Conservation (phyloP, 2,797 vertebrate genomes). For the Hoplostethus mediterraneus region DNA sequence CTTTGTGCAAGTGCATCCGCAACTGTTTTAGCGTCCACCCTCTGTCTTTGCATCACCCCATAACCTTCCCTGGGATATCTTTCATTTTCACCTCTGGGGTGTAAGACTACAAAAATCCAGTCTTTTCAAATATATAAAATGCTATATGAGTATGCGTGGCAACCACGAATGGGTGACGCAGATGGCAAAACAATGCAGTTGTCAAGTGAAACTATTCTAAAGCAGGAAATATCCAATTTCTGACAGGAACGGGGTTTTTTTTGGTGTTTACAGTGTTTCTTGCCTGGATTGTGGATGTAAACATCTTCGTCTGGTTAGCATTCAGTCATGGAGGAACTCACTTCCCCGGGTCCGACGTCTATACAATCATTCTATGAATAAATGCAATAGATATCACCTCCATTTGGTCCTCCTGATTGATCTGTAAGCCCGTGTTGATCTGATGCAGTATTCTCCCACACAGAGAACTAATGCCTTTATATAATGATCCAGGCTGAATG, state of each 20-base stretch:
- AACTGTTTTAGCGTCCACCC: neutral
- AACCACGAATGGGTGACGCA: neutral
- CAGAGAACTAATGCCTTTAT: constrained; percentile 2
- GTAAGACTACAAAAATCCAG: neutral
- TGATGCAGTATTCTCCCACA: constrained; percentile 38
- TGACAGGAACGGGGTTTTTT: neutral
- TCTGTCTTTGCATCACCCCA: neutral
- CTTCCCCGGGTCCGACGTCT: constrained; percentile 45
- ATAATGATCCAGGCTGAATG: constrained; percentile 9
- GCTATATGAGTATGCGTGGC: neutral
- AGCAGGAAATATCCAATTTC: neutral
- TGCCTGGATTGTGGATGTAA: constrained; percentile 11
- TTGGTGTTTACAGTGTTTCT: constrained; percentile 1
- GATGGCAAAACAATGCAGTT: neutral
- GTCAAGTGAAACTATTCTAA: neutral
- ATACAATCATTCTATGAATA: constrained; percentile 66
- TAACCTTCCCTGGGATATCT: neutral
- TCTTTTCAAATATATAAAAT: neutral
- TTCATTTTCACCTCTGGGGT: neutral
- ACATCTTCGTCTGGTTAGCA: constrained; percentile 44
- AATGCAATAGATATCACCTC: constrained; percentile 56
- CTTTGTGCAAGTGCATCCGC: constrained; percentile 10
- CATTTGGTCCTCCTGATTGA: constrained; percentile 50
- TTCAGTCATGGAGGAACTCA: constrained; percentile 32
- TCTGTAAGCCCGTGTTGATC: constrained; percentile 53